phyloP scores from a whole-genome alignment of 2,113 vertebrate species.

The Clinocottus analis region DNA sequence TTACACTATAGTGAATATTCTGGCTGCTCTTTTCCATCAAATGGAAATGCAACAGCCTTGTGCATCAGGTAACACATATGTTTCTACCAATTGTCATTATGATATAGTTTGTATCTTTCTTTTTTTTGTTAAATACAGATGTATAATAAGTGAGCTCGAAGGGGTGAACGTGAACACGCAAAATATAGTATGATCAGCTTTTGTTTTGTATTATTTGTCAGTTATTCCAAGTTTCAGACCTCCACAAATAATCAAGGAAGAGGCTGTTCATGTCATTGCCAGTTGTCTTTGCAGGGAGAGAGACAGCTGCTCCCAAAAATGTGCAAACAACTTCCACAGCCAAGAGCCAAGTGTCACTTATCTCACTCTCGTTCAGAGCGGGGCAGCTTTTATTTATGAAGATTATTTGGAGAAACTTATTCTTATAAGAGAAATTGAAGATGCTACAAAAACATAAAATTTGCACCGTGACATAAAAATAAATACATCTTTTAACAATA shows the following conservation, averaged over 20 bases:
- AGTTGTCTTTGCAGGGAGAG: constrained; percentile 21
- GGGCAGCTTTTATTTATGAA: neutral
- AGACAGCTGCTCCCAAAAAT: constrained; percentile 29
- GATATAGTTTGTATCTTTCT: neutral
- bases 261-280: neutral
- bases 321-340: constrained; percentile 16
- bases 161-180: neutral
- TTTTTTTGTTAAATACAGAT: neutral
- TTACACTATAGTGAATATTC: neutral
- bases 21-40: neutral
- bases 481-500: neutral
- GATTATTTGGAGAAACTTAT: too few relatives aligned
- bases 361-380: neutral
- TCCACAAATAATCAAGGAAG: neutral
- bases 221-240: neutral
- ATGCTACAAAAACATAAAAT: too few relatives aligned
- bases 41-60: neutral
- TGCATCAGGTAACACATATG: neutral
- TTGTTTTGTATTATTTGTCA: neutral
- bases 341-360: neutral
- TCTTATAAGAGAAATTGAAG: too few relatives aligned
- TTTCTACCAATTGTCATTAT: neutral
- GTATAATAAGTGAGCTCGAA: neutral
- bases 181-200: neutral
- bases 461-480: too few relatives aligned